Evolutionary conservation across 2,113 vertebrate species (phyloP), one percentile per base, ranked within the genome.

Genomic region (Lates calcarifer): DNA sequence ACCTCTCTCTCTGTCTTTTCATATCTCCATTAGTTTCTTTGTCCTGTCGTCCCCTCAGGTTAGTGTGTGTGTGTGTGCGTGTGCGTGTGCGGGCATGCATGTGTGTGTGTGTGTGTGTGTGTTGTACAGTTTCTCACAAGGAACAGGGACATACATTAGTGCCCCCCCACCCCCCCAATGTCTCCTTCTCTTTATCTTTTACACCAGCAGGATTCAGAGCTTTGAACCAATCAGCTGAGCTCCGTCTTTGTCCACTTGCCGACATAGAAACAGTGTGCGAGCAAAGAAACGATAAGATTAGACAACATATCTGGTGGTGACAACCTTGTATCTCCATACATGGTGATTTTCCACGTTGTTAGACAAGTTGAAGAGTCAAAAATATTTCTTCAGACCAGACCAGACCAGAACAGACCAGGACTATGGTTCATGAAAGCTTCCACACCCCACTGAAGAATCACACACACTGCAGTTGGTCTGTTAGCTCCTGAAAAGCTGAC

Each of bases 1-100:
- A 90, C 75, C 74, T 70, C 77, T 85, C 74, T 88, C 66, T 85
- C 77, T 90, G 87, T 93, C 87, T 91, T 89, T 85, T 91, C 81
- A 87, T 77, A 91, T 93, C 74, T 92, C 89, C 88, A 89, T 90
- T 90, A 86, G 86, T 87, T 85, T 77, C 79, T 92, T 83, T 91
- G 86, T 81, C 73, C 78, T 35, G 53, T 66, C 51, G 5, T 82
- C 45, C 87, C 87, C 79, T 81, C 33, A 71, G 87, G 85, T 89
- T 71, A 37, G 14, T 68, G 3, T 35, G 9, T 58, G 29, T 75
- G 43, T 20, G 45, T 4, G 4, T 79, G 39, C 58, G 74, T 67
- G 67, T 77, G 64, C 76, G 75, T 73, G 78, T 63, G 64, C 56
- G 62, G 64, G 43, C 66, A 70, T 57, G 57, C 28, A 51, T 49